A percentile compares a stretch with the other conserved stretches of the same genome.
These are phyloP conservation scores for Pangasius djambal DNA, from an alignment of 2,797 vertebrate genomes.

Conservation along the genomic window DNA sequence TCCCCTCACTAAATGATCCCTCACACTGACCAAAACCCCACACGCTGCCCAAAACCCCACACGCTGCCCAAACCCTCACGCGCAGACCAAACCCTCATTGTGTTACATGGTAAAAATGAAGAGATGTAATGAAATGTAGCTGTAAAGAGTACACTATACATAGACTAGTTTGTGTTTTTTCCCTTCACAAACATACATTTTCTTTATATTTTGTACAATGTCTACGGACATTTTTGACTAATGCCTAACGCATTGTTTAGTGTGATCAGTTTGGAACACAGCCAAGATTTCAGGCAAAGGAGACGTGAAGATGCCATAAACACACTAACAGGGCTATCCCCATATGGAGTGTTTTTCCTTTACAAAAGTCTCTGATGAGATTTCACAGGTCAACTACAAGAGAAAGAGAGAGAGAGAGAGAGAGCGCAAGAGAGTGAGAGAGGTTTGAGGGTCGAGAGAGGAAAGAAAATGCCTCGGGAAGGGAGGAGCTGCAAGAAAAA, in stretches of 20 bases:
- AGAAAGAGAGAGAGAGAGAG: background rate
- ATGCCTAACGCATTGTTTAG: background rate
- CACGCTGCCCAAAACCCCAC: background rate
- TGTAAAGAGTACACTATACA: background rate
- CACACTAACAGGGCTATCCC: background rate
- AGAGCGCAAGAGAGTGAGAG: background rate
- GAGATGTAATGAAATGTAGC: background rate
- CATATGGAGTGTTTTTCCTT: background rate
- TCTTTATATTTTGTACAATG: background rate
- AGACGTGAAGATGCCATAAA: background rate
- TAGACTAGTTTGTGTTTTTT: too few relatives aligned
- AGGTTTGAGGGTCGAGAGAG: background rate
- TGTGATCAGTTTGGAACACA: background rate
- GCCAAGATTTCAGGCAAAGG: background rate
- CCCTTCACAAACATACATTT: background rate
- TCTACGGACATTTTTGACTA: background rate
- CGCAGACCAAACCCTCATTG: background rate
- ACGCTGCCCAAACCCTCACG: background rate
- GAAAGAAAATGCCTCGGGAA: background rate
- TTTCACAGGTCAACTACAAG: background rate
- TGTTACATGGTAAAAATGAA: background rate
- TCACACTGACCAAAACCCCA: background rate
- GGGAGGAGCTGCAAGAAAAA: slow-evolving; percentile 23
- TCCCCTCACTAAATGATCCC: background rate
- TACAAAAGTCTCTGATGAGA: background rate